Base-by-base conservation (phyloP, 2,113 vertebrate species). In the Xyrauchen texanus region DNA sequence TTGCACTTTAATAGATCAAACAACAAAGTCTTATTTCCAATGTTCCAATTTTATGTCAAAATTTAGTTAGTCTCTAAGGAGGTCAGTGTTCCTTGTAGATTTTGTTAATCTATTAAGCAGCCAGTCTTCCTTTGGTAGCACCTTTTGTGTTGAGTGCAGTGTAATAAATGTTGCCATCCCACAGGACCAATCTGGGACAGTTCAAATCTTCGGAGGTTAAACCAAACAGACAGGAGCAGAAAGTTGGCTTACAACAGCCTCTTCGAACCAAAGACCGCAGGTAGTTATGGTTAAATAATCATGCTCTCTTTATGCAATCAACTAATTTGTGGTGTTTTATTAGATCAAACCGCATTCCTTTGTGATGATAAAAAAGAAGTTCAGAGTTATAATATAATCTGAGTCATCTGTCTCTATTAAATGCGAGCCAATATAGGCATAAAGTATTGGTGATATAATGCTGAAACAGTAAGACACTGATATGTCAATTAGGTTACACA, bases 181-280 rank as follows among this genome's bases (percentile, higher is more conserved):
- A 47, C 88, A 93, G 92, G 88, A 68, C 74, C 86, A 16, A 42
- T 82, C 79, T 87, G 88, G 82, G 87, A 81, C 64, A 90, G 83
- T 67, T 84, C 85, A 53, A 68, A 78, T 58, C 55, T 77, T 16
- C 67, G 70, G 72, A 85, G 78, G 44, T 61, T 67, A 81, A 82
- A 67, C 53, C 84, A 71, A 57, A 82, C 85, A 9, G 89, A 86
- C 79, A 83, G 85, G 68, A 86, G 55, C 83, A 85, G 80, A 64
- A 92, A 90, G 78, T 83, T 57, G 73, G 76, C 73, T 62, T 75
- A 88, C 83, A 93, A 92, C 77, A 67, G 63, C 0, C 86, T 90
- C 57, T 46, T 82, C 0, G 91, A 92, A 60, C 34, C 86, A 9
- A 87, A 90, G 78, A 88, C 86, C 73, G 83, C 88, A 86, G 88